Base-by-base conservation (phyloP, 1,140 invertebrate species). In the Camponotus pennsylvanicus region DNA sequence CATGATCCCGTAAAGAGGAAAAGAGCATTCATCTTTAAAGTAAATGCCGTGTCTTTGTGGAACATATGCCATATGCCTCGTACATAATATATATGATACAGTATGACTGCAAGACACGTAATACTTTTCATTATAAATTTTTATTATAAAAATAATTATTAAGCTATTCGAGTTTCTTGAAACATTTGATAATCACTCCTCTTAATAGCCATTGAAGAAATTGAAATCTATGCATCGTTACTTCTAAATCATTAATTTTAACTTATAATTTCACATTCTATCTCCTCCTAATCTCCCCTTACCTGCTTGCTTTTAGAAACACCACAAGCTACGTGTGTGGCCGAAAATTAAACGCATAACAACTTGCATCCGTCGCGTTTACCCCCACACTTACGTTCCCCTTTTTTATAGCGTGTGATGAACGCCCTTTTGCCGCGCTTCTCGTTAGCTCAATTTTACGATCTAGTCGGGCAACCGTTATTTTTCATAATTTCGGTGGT, bases 391-490 rank as follows among this genome's bases (percentile, higher is more conserved):
- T 89, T 90, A 87, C 55, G 71, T 57, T 64, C 64, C 67, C 40
- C 67, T 66, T 85, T 89, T 90, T 92, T 92, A 92, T 90, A 89
- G 90, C 87, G 77, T 85, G 85, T 83, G 89, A 92, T 89, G 80
- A 88, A 89, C 88, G 64, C 78, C 67, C 80, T 67, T 82, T 86
- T 82, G 63, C 79, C 85, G 85, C 84, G 67, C 66, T 88, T 87
- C 92, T 93, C 92, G 93, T 93, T 93, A 93, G 90, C 85, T 87
- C 89, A 92, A 93, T 93, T 93, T 93, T 93, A 93, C 89, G 93
- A 93, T 92, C 84, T 86, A 92, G 80, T 57, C 42, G 66, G 75
- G 64, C 49, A 70, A 84, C 79, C 69, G 70, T 64, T 86, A 85
- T 90, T 91, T 93, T 93, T 92, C 88, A 88, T 90, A 91, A 93